Percentiles rank a stretch among this genome's conserved stretches.
Conservation (phyloP, 2,113 vertebrate genomes). For the Passer montanus region DNA sequence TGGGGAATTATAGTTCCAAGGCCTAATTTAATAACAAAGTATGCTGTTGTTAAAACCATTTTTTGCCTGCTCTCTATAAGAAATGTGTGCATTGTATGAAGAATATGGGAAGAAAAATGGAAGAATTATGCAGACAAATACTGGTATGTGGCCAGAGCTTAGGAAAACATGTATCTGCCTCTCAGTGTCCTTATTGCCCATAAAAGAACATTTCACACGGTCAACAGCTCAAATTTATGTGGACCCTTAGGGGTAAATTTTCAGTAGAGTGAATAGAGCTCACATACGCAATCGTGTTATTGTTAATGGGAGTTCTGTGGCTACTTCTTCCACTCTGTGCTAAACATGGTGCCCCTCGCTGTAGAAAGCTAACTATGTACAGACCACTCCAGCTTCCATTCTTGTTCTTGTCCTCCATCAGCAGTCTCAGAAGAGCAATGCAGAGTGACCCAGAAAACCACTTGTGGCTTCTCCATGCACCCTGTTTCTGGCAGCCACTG, state of each 20-base stretch:
- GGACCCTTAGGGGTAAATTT: constrained; percentile 72
- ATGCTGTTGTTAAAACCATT: constrained; percentile 29
- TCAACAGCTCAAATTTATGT: constrained; percentile 77
- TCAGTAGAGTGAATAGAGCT: constrained; percentile 54
- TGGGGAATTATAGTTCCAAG: constrained; percentile 17
- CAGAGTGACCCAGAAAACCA: not conserved
- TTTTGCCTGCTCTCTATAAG: not conserved
- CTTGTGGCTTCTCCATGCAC: not conserved
- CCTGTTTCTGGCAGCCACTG: fast-evolving
- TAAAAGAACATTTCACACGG: constrained; percentile 74
- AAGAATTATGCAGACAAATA: constrained; percentile 61
- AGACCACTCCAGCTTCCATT: not conserved
- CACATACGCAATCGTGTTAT: constrained; percentile 50
- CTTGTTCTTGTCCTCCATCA: not conserved
- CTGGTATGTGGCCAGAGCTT: constrained; percentile 50
- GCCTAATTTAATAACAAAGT: constrained; percentile 53
- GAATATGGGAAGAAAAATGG: constrained; percentile 55
- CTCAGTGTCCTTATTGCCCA: constrained; percentile 61
- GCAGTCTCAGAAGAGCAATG: not conserved
- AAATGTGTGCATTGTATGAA: not conserved
- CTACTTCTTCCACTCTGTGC: constrained; percentile 24
- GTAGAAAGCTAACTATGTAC: constrained; percentile 1
- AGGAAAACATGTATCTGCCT: constrained; percentile 63
- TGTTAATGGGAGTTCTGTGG: constrained; percentile 64
- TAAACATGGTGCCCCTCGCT: constrained; percentile 34